phyloP scores from a whole-genome alignment of 2,888 invertebrate species.

The Synergus itoensis region DNA sequence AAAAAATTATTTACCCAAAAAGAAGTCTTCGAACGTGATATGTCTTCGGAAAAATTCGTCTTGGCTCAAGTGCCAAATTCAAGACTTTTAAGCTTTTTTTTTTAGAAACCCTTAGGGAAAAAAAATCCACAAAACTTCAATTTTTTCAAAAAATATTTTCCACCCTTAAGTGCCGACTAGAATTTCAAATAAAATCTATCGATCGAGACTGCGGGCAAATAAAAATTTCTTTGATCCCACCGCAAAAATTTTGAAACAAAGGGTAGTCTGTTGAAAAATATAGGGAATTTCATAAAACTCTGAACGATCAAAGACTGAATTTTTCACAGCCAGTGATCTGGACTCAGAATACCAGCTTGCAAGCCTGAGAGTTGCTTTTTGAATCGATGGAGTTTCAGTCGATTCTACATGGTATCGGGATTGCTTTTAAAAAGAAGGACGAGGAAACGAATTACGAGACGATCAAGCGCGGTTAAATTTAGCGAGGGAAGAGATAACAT shows the following conservation, averaged over 20 bases:
- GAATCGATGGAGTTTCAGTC: background rate
- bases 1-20: constrained; percentile 4
- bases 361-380: background rate
- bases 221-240: constrained; percentile 3
- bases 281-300: constrained; percentile 12
- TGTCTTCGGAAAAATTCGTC: background rate
- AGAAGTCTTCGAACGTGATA: background rate
- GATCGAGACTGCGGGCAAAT: background rate
- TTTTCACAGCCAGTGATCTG: constrained; percentile 10
- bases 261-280: background rate
- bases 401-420: constrained; percentile 6
- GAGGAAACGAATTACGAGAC: constrained; percentile 20
- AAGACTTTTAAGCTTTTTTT: background rate
- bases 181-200: background rate
- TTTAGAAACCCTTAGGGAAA: background rate
- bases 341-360: background rate
- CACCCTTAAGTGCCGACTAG: background rate
- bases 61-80: constrained; percentile 5
- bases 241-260: constrained; percentile 11
- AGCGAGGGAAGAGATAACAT: constrained; percentile 33
- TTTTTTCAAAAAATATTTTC: background rate
- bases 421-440: constrained; percentile 30
- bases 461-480: constrained; percentile 28
- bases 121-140: background rate
- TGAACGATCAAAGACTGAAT: constrained; percentile 13